Percentiles rank a stretch among this genome's conserved stretches.
Evolutionary conservation across 1,140 invertebrate species (phyloP).

Genomic region (Brachionus paranguensis): DNA sequence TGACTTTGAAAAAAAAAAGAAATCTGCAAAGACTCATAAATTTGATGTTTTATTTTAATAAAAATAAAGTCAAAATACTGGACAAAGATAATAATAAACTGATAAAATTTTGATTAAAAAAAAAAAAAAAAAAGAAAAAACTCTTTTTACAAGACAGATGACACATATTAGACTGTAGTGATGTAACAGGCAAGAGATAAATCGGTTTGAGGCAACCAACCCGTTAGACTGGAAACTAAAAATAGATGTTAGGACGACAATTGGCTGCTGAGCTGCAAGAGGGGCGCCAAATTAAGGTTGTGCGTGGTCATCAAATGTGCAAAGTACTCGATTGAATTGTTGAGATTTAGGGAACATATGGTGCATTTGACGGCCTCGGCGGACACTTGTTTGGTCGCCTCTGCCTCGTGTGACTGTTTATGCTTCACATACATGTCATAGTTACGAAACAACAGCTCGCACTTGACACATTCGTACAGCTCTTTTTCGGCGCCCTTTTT

Average conservation of each 20-base stretch:
- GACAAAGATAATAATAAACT: not conserved
- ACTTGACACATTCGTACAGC: slow-evolving; percentile 70
- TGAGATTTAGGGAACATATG: not conserved
- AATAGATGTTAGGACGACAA: not conserved
- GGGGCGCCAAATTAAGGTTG: not conserved
- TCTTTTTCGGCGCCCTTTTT: not conserved
- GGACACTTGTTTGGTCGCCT: slow-evolving; percentile 57
- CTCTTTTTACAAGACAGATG: not conserved
- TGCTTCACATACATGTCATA: slow-evolving; percentile 85
- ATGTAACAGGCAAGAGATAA: not conserved
- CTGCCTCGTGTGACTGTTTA: slow-evolving; percentile 86
- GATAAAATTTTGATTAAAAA: not conserved
- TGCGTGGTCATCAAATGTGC: not conserved
- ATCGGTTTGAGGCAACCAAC: not conserved
- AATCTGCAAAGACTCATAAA: not conserved
- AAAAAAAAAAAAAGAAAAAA: not conserved
- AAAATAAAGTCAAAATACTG: not conserved
- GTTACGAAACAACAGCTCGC: slow-evolving; percentile 82
- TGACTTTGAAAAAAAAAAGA: not conserved
- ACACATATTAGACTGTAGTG: not conserved
- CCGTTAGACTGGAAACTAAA: not conserved
- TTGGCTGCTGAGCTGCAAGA: slow-evolving; percentile 4
- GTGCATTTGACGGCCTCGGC: not conserved
- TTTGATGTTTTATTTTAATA: not conserved
- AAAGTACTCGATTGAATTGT: slow-evolving; percentile 13